These are phyloP conservation scores for Atta cephalotes DNA, from an alignment of 1,140 invertebrate genomes.

Conservation along the genomic window DNA sequence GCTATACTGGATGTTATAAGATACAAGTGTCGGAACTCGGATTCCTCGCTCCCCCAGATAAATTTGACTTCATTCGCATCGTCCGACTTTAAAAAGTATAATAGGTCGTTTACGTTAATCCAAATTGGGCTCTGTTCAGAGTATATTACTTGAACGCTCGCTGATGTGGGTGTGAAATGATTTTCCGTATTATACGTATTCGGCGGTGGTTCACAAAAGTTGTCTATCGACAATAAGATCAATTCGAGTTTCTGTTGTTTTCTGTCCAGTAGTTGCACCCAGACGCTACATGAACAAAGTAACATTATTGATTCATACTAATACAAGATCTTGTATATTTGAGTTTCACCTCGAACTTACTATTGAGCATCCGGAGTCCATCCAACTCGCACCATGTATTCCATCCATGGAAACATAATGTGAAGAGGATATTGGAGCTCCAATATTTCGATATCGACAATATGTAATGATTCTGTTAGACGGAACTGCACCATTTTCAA, in stretches of 20 bases:
- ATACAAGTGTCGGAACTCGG: slow-evolving; percentile 96
- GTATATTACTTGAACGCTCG: slow-evolving; percentile 89
- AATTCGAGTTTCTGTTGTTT: slow-evolving; percentile 94
- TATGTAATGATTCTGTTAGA: slow-evolving; percentile 89
- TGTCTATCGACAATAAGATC: slow-evolving; percentile 90
- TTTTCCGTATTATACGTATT: slow-evolving; percentile 87
- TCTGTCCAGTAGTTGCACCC: slow-evolving; percentile 95
- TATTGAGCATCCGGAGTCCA: slow-evolving; percentile 96
- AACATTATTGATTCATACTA: not conserved
- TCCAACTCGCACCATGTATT: slow-evolving; percentile 97
- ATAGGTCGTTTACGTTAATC: slow-evolving; percentile 96
- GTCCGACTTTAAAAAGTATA: slow-evolving; percentile 92
- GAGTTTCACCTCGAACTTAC: slow-evolving; percentile 87
- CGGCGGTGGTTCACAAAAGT: slow-evolving; percentile 90
- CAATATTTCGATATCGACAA: slow-evolving; percentile 89
- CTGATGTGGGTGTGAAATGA: slow-evolving; percentile 86
- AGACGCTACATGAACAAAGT: slow-evolving; percentile 90
- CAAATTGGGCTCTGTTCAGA: slow-evolving; percentile 92
- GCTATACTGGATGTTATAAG: slow-evolving; percentile 89
- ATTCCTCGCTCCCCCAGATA: slow-evolving; percentile 97
- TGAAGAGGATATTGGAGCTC: slow-evolving; percentile 91
- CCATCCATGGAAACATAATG: slow-evolving; percentile 95
- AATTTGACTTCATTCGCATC: slow-evolving; percentile 89
- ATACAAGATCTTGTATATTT: not conserved
- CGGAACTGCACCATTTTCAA: slow-evolving; percentile 96